phyloP scores from a whole-genome alignment of 2,113 vertebrate genomes.

The Urocynchramus pylzowi region DNA sequence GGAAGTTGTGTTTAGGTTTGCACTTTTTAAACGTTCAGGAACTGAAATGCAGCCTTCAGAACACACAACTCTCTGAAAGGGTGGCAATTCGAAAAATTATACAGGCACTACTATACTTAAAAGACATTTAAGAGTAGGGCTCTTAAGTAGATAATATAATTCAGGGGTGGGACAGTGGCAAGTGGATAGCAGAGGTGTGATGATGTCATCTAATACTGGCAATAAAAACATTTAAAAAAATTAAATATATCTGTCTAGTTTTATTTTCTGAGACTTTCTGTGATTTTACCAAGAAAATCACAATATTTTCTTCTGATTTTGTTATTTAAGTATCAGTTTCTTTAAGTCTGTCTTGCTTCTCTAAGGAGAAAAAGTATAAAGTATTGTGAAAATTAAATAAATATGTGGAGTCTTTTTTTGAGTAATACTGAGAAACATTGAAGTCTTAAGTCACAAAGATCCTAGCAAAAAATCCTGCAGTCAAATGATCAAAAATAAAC shows the following conservation, averaged over 20 bases:
- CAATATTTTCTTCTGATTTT: background rate
- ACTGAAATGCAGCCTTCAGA: constrained; percentile 4
- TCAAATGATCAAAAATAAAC: background rate
- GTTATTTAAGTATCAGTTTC: background rate
- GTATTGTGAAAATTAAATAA: background rate
- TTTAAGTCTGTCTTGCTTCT: background rate
- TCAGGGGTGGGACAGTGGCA: accelerated
- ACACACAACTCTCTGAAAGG: background rate
- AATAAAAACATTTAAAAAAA: background rate
- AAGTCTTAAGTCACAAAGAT: background rate
- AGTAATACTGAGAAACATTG: background rate
- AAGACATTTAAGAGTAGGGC: background rate
- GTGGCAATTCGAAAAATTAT: background rate
- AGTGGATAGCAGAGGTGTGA: background rate
- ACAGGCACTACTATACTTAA: background rate
- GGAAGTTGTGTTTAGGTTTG: background rate
- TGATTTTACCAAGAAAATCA: background rate
- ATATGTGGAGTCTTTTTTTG: background rate
- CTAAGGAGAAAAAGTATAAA: background rate
- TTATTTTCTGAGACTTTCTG: background rate
- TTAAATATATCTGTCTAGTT: background rate
- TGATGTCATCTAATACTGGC: background rate
- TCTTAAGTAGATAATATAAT: background rate
- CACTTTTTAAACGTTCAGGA: background rate
- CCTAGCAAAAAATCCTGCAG: background rate